Evolutionary conservation across 92 coral and sea anemone genomes (phyloP).

Genomic region (Epizoanthus fatuus): DNA sequence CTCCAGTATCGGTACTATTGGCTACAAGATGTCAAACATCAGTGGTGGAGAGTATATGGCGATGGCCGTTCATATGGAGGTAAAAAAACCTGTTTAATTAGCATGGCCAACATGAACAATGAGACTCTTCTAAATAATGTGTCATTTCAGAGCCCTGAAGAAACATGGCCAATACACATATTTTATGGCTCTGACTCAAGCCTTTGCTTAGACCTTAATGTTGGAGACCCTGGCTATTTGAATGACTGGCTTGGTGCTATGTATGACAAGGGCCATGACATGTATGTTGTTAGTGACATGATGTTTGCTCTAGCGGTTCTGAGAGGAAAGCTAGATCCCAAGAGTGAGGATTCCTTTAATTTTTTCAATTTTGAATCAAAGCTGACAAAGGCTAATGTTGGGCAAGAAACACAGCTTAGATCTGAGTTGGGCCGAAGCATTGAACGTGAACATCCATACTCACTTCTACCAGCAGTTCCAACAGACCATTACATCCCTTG

Average conservation of each 20-base stretch:
- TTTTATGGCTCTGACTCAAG: constrained; percentile 59
- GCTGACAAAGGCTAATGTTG: constrained; percentile 56
- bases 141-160: constrained; percentile 64
- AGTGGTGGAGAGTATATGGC: constrained; percentile 71
- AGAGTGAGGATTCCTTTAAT: too few species aligned
- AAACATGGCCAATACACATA: constrained; percentile 65
- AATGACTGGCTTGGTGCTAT: constrained; percentile 1
- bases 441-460: constrained; percentile 51
- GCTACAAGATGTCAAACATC: constrained; percentile 42
- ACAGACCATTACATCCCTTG: background rate
- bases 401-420: constrained; percentile 47
- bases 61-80: constrained; percentile 69
- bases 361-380: constrained; percentile 45
- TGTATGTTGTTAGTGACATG: too few species aligned
- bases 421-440: constrained; percentile 59
- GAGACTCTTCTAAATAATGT: constrained; percentile 24
- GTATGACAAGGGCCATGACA: constrained; percentile 41
- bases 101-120: constrained; percentile 43
- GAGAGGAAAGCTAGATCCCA: too few species aligned
- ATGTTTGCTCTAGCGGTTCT: too few species aligned
- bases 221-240: constrained; percentile 48
- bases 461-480: constrained; percentile 30
- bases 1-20: constrained; percentile 54
- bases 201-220: constrained; percentile 51
- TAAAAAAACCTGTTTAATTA: constrained; percentile 48